Evolutionary conservation across 2,888 invertebrate species (phyloP).

Genomic region (Phaedon cochleariae): DNA sequence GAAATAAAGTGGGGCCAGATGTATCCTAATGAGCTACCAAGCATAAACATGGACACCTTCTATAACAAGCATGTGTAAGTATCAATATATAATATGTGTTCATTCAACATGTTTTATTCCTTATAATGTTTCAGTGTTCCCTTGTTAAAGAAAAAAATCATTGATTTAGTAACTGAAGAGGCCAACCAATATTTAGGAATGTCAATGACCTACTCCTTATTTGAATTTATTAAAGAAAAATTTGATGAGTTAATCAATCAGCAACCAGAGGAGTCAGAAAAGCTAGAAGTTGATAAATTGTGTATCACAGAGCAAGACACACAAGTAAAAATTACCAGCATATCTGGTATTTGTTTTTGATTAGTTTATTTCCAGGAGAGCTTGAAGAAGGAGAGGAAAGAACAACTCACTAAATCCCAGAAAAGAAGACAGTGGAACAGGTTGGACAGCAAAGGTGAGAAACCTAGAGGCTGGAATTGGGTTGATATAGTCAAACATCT

Average conservation of each 20-base stretch:
- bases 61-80: conserved; percentile 94
- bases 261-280: conserved; percentile 70
- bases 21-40: conserved; percentile 86
- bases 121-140: conserved; percentile 65
- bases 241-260: conserved; percentile 73
- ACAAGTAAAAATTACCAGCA: conserved; percentile 25
- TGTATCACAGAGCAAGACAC: conserved; percentile 58
- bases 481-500: conserved; percentile 96
- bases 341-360: not conserved
- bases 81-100: conserved; percentile 26
- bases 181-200: conserved; percentile 86
- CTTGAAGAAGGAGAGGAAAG: conserved; percentile 75
- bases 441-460: conserved; percentile 81
- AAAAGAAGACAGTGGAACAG: conserved; percentile 89
- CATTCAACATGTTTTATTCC: not conserved
- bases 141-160: conserved; percentile 76
- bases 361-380: conserved; percentile 48
- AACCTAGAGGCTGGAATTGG: conserved; percentile 93
- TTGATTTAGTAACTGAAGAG: conserved; percentile 70
- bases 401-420: conserved; percentile 90
- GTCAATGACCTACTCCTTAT: conserved; percentile 94
- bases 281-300: conserved; percentile 66
- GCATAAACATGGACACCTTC: conserved; percentile 87
- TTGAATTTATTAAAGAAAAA: conserved; percentile 90
- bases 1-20: conserved; percentile 87